Percentiles rank a stretch among this genome's conserved stretches.
These are phyloP conservation scores for Odocoileus virginianus DNA, from an alignment of 2,113 vertebrate species.

Conservation along the genomic window DNA sequence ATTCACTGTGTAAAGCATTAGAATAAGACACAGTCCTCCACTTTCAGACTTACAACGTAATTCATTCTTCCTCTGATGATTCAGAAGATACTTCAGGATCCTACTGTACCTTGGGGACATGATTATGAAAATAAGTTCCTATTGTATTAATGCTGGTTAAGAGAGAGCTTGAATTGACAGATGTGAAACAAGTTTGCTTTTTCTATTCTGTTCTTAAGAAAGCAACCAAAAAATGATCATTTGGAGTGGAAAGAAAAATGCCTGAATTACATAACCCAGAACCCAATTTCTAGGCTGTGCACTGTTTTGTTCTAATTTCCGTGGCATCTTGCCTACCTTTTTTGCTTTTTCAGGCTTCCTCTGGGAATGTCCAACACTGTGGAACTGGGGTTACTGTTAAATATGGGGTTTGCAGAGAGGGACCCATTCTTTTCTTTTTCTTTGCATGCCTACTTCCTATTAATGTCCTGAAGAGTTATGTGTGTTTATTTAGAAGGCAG, in stretches of 20 bases:
- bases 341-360: not conserved
- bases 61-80: not conserved
- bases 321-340: fast-evolving
- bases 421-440: not conserved
- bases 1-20: fast-evolving
- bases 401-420: fast-evolving
- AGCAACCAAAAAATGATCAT: not conserved
- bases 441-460: fast-evolving
- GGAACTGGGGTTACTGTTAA: not conserved
- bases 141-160: not conserved
- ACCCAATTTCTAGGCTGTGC: not conserved
- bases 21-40: not conserved
- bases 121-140: not conserved
- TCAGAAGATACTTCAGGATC: not conserved
- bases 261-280: not conserved
- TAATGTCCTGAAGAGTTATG: fast-evolving
- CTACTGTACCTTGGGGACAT: not conserved
- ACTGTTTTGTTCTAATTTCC: not conserved
- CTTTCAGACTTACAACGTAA: no score
- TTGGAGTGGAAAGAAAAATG: not conserved
- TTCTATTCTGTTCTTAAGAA: not conserved
- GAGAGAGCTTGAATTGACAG: not conserved
- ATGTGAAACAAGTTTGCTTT: not conserved
- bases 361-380: fast-evolving
- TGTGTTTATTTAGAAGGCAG: not conserved